A percentile compares a stretch with the other conserved stretches of the same genome.
Evolutionary conservation across 1,140 invertebrate species (phyloP).

Genomic region (Dufourea novaeangliae): DNA sequence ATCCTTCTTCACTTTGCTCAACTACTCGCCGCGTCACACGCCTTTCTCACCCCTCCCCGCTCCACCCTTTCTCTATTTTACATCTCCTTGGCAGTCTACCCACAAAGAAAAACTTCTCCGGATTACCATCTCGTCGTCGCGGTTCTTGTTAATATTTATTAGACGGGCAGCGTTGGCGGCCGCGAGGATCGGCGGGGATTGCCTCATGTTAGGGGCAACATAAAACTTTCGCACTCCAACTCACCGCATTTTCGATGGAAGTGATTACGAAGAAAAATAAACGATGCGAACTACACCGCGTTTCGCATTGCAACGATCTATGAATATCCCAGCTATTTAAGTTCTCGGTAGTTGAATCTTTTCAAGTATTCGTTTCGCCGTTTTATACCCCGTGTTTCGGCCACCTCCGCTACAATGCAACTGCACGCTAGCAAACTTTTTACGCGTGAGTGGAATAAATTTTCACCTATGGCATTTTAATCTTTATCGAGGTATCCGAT

Average conservation of each 20-base stretch:
- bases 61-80: constrained; percentile 41
- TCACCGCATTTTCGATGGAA: constrained; percentile 63
- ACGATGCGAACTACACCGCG: constrained; percentile 24
- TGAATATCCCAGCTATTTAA: constrained; percentile 25
- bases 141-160: constrained; percentile 78
- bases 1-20: constrained; percentile 37
- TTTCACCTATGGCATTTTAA: too few species aligned
- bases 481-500: too few species aligned
- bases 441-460: neutral
- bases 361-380: neutral
- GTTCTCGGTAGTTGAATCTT: neutral
- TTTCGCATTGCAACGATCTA: constrained; percentile 39
- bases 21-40: constrained; percentile 49
- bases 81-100: constrained; percentile 60
- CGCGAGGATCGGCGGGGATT: constrained; percentile 60
- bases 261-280: constrained; percentile 60
- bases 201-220: constrained; percentile 49
- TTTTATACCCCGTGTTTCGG: neutral
- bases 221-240: constrained; percentile 70
- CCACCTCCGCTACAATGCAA: neutral
- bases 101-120: constrained; percentile 71
- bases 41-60: too few species aligned
- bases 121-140: constrained; percentile 76
- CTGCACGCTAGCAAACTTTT: neutral
- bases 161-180: constrained; percentile 63